phyloP scores from a whole-genome alignment of 2,888 invertebrate genomes.

The Leptopilina myrica region DNA sequence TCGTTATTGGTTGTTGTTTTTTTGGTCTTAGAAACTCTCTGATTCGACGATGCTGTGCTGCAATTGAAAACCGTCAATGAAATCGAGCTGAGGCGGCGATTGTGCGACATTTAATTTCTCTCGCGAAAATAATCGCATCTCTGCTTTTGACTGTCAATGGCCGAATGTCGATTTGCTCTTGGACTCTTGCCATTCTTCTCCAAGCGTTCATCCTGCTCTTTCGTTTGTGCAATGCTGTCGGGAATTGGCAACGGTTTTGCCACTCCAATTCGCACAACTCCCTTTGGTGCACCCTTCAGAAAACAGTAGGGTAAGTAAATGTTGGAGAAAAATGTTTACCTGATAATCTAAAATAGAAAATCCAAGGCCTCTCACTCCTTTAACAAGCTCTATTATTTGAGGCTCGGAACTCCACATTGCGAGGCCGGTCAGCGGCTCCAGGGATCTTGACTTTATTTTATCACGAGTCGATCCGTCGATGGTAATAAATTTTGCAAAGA shows the following conservation, averaged over 20 bases:
- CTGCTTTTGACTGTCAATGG: conserved; percentile 72
- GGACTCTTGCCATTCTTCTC: conserved; percentile 56
- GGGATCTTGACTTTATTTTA: conserved; percentile 90
- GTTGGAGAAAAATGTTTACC: conserved; percentile 75
- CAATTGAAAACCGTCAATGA: conserved; percentile 70
- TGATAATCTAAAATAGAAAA: conserved; percentile 99
- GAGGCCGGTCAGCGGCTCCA: conserved; percentile 97
- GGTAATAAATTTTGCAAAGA: conserved; percentile 90
- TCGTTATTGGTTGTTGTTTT: background rate
- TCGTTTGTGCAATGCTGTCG: conserved; percentile 81
- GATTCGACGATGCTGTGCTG: conserved; percentile 77
- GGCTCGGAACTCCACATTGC: conserved; percentile 99
- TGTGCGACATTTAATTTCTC: conserved; percentile 72
- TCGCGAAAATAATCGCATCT: conserved; percentile 73
- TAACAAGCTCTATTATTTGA: conserved; percentile 95
- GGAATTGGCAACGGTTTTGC: conserved; percentile 91
- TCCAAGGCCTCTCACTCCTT: conserved; percentile 98
- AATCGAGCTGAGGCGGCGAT: conserved; percentile 69
- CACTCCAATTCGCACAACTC: conserved; percentile 96
- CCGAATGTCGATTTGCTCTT: conserved; percentile 60
- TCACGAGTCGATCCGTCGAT: conserved; percentile 85
- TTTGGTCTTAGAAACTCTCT: conserved; percentile 75
- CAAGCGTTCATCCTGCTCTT: conserved; percentile 80
- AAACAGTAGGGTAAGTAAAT: too few species aligned
- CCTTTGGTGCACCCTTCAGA: conserved; percentile 93